Conservation (phyloP, 2,797 vertebrate species). For the Lacerta bilineata region DNA sequence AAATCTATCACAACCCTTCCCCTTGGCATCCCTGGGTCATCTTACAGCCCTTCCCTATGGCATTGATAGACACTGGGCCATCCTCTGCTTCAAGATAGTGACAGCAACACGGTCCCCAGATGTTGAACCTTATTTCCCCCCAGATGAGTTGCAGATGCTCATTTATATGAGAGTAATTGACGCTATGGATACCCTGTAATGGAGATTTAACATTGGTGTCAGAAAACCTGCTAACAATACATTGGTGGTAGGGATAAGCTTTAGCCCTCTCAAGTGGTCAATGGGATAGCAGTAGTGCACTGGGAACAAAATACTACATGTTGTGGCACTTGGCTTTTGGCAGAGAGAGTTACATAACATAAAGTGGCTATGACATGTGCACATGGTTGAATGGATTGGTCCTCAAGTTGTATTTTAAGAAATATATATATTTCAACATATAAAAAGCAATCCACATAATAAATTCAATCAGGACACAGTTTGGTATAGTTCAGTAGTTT, state of each 20-base stretch:
- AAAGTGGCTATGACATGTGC: background rate
- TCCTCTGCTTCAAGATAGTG: background rate
- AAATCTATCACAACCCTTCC: background rate
- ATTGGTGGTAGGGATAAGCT: background rate
- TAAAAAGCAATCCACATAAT: background rate
- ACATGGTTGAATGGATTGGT: background rate
- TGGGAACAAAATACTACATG: no score
- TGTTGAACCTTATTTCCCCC: background rate
- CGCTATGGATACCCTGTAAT: background rate
- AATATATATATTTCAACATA: background rate
- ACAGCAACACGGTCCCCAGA: background rate
- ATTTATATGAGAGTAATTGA: background rate
- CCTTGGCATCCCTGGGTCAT: no score
- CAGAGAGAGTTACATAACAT: background rate
- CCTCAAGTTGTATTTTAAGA: fast-evolving
- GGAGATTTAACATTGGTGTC: background rate
- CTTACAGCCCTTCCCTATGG: background rate
- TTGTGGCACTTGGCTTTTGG: background rate
- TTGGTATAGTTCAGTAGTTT: conserved; percentile 6
- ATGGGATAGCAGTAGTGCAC: no score
- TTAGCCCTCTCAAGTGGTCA: background rate
- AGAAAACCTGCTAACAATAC: background rate
- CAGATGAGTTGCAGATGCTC: no score
- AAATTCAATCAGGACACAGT: conserved; percentile 15
- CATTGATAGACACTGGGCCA: background rate